Percentiles rank a stretch among this genome's conserved stretches.
These are phyloP conservation scores for Rhinogobius similis DNA, from an alignment of 2,113 vertebrate genomes.

Conservation along the genomic window DNA sequence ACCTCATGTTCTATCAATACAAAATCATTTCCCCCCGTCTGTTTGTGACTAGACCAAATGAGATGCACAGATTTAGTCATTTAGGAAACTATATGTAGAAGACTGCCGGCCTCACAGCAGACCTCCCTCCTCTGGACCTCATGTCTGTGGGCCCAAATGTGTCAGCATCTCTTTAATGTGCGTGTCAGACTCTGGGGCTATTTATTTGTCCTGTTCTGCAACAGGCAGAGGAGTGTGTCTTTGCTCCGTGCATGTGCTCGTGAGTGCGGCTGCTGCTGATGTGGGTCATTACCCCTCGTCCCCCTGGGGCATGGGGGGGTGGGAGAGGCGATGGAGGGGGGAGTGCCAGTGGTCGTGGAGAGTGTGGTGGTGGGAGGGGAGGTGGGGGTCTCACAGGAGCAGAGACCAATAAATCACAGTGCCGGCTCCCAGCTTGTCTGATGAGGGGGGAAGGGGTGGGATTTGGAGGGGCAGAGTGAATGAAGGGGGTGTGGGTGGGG, in stretches of 20 bases:
- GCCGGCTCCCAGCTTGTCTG: constrained; percentile 77
- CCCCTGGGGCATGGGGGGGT: constrained; percentile 63
- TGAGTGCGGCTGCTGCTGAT: constrained; percentile 74
- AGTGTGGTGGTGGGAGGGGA: constrained; percentile 14
- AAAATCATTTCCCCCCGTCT: no score
- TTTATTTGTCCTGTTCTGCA: constrained; percentile 64
- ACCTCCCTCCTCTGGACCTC: constrained; percentile 61
- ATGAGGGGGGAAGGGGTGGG: constrained; percentile 54
- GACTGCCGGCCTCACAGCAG: constrained; percentile 21
- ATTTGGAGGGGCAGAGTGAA: constrained; percentile 22
- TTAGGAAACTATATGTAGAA: constrained; percentile 28
- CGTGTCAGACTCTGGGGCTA: constrained; percentile 41
- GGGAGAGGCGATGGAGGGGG: constrained; percentile 58
- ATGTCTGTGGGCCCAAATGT: constrained; percentile 70
- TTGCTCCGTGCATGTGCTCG: constrained; percentile 24
- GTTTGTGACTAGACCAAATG: not conserved
- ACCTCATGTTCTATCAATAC: no score
- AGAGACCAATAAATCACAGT: constrained; percentile 79
- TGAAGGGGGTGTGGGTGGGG: not conserved
- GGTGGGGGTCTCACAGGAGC: constrained; percentile 58
- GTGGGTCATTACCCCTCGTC: constrained; percentile 79
- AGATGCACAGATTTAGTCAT: constrained; percentile 11
- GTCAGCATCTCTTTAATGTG: constrained; percentile 68
- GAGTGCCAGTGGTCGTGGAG: constrained; percentile 32
- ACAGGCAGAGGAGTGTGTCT: constrained; percentile 18